Conservation (phyloP, 64 coral and sea anemone genomes). For the Montipora sp. region DNA sequence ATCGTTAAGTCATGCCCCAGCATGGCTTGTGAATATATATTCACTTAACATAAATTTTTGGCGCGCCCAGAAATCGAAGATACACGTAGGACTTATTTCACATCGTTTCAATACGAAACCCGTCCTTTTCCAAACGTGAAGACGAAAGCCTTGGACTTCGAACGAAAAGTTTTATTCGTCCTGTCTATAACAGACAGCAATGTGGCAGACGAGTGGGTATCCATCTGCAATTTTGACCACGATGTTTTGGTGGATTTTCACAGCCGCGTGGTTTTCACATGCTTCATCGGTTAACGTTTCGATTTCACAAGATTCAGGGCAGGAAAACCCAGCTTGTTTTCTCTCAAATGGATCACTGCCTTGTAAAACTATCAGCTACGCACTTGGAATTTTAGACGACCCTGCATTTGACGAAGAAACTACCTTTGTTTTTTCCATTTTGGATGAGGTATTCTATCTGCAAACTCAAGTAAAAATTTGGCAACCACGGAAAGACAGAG, state of each 20-base stretch:
- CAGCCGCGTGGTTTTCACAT: background rate
- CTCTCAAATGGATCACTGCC: background rate
- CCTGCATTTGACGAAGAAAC: background rate
- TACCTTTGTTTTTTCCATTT: slow-evolving; percentile 16
- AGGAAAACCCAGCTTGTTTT: background rate
- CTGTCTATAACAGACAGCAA: too few relatives aligned
- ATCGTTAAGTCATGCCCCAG: background rate
- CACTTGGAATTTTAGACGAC: slow-evolving; percentile 11
- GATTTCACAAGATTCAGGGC: slow-evolving; percentile 9
- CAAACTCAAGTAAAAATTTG: background rate
- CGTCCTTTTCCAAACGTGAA: background rate
- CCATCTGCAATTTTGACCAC: background rate
- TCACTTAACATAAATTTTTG: background rate
- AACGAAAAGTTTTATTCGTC: too few relatives aligned
- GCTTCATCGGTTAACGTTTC: background rate
- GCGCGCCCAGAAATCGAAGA: background rate
- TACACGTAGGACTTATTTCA: background rate
- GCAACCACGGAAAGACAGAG: slow-evolving; percentile 9
- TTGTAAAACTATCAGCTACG: slow-evolving; percentile 29
- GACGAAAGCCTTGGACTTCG: background rate
- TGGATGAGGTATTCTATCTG: slow-evolving; percentile 24
- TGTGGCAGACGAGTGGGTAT: background rate
- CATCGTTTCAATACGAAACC: background rate
- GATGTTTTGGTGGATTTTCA: background rate
- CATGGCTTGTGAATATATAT: background rate